Evolutionary conservation across 2,113 vertebrate genomes (phyloP), one percentile per base, ranked within the genome.

Genomic region (Rhinopithecus roxellana): DNA sequence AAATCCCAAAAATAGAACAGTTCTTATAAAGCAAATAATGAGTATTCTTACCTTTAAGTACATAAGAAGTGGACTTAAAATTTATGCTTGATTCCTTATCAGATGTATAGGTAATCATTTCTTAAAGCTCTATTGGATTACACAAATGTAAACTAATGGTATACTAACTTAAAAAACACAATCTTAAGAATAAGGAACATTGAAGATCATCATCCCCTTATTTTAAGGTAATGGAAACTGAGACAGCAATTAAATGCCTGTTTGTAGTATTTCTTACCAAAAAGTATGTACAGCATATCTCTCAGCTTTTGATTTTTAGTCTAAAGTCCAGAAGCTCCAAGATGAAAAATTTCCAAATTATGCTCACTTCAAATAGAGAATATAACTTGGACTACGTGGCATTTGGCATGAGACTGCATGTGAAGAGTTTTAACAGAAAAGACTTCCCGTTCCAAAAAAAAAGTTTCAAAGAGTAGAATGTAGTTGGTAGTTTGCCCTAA

Each of bases 291-390:
- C 40, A 90, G 38, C 50, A 22, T 25, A 14, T 30, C 22, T 90
- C 32, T 86, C 35, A 88, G 43, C 61, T 95, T 94, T 95, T 83
- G 93, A 61, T 50, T 84, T 87, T 94, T 77, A 90, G 38, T 75
- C n/a, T 75, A 20, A 95, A 72, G 45, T 52, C 35, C 78, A 89
- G 57, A 94, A 97, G 23, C 40, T 87, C 48, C 61, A 95, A 80
- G 43, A 72, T 91, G 25, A 57, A 79, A 92, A 89, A 45, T 81
- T 87, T 93, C n/a, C 18, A 80, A 35, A 80, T 93, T 89, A 23
- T 70, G 7, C 61, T 92, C n/a, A 90, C 7, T 88, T 97, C 18
- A 52, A 77, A 43, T 75, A 80, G 93, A 57, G 23, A 72, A 77
- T 57, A 27, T 88, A 83, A 80, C 22, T 95, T 75, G n/a, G 27